These are phyloP conservation scores for Brachionus calyciflorus DNA, from an alignment of 1,140 invertebrate species.

Conservation along the genomic window DNA sequence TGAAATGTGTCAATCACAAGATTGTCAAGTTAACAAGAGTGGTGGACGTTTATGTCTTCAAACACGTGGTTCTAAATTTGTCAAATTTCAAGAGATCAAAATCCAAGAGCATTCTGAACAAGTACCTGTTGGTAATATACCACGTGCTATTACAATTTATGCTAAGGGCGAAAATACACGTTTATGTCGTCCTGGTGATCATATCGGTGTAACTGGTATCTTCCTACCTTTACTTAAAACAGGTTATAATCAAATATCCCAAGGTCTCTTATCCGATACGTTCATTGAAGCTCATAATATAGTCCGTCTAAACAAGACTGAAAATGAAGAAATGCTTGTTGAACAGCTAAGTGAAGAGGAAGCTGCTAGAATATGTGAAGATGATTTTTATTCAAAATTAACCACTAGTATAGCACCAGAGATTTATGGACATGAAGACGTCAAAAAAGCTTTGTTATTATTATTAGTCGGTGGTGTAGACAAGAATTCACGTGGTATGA, in stretches of 20 bases:
- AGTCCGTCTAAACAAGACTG: constrained; percentile 68
- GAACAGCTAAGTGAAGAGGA: constrained; percentile 75
- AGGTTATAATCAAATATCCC: constrained; percentile 74
- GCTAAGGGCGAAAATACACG: constrained; percentile 89
- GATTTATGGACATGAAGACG: constrained; percentile 96
- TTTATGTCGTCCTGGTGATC: constrained; percentile 85
- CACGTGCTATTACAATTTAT: constrained; percentile 82
- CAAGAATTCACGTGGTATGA: constrained; percentile 69
- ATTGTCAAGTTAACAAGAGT: constrained; percentile 85
- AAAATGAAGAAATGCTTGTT: constrained; percentile 69
- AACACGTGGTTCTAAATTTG: constrained; percentile 92
- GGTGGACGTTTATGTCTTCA: constrained; percentile 84
- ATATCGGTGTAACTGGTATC: constrained; percentile 84
- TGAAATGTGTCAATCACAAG: constrained; percentile 81
- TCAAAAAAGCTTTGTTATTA: constrained; percentile 92
- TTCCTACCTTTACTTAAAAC: constrained; percentile 65
- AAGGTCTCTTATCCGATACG: constrained; percentile 87
- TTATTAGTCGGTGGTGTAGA: constrained; percentile 93
- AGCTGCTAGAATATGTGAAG: constrained; percentile 49
- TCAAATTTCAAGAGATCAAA: constrained; percentile 97
- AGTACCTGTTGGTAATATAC: constrained; percentile 97
- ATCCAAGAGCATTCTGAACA: constrained; percentile 97
- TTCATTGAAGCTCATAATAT: constrained; percentile 84
- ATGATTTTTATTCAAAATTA: constrained; percentile 82
- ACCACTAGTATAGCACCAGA: constrained; percentile 92